Conservation (phyloP, 2,797 vertebrate species). For the Phalanger gymnotis region DNA sequence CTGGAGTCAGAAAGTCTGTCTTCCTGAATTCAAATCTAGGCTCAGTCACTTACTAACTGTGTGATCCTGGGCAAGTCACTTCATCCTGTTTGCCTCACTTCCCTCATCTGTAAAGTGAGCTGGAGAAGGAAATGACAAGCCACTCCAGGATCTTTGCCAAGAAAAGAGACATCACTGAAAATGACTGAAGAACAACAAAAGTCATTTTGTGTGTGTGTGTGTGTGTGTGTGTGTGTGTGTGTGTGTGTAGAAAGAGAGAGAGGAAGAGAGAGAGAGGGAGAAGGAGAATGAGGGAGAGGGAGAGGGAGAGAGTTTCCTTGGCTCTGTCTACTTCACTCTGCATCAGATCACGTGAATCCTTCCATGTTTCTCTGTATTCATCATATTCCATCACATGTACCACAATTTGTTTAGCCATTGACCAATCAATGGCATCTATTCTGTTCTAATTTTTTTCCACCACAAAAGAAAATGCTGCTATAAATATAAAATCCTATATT, state of each 20-base stretch:
- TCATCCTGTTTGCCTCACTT: background rate
- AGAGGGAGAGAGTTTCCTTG: background rate
- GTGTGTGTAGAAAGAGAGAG: no score
- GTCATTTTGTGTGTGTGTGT: background rate
- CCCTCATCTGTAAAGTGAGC: background rate
- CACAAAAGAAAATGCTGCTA: background rate
- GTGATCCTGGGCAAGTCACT: background rate
- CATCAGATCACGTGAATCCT: background rate
- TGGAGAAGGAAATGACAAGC: background rate
- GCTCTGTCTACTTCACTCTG: background rate
- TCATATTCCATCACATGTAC: background rate
- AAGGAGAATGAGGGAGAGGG: no score
- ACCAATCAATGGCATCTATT: background rate
- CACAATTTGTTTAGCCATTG: background rate
- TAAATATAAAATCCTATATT: background rate
- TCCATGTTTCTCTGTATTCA: background rate
- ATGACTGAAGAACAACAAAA: background rate
- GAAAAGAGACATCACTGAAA: background rate
- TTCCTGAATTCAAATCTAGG: background rate
- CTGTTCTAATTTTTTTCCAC: background rate
- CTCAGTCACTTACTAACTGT: background rate
- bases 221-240: background rate
- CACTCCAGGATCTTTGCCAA: background rate
- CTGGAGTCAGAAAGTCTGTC: background rate
- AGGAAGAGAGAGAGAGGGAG: no score